These are phyloP conservation scores for Apamea crenata DNA, from an alignment of 2,888 invertebrate species.

Conservation along the genomic window DNA sequence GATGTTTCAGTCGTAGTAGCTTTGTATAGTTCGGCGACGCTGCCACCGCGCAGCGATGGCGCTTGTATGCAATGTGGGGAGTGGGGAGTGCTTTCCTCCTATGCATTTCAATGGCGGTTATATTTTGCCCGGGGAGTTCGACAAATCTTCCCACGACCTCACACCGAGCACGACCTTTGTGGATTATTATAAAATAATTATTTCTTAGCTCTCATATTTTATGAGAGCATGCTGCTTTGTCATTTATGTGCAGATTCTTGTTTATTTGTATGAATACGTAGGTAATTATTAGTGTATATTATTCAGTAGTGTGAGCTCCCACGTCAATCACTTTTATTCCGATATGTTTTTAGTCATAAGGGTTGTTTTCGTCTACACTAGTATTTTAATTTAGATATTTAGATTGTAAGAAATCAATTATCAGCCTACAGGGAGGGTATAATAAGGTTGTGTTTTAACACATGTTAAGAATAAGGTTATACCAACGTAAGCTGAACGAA, in stretches of 20 bases:
- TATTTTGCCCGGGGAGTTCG: slow-evolving; percentile 21
- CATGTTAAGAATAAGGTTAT: not conserved
- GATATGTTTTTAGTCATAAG: not conserved
- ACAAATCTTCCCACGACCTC: not conserved
- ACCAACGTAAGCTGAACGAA: not conserved
- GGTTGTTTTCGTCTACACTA: not conserved
- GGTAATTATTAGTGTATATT: not conserved
- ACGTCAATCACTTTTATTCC: not conserved
- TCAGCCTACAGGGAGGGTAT: slow-evolving; percentile 13
- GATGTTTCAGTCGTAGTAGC: slow-evolving; percentile 22
- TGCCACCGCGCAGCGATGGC: not conserved
- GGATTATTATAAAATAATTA: not conserved
- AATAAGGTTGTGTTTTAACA: not conserved
- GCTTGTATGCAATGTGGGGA: not conserved
- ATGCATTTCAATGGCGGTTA: slow-evolving; percentile 9
- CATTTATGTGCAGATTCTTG: not conserved
- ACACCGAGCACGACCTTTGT: not conserved
- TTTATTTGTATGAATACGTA: not conserved
- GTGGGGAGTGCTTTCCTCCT: not conserved
- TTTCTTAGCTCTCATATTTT: not conserved
- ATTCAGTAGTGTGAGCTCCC: not conserved
- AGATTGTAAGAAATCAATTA: slow-evolving; percentile 3
- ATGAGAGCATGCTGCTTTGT: not conserved
- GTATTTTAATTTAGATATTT: not conserved
- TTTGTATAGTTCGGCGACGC: not conserved